A percentile compares a stretch with the other conserved stretches of the same genome.
Evolutionary conservation across 2,888 invertebrate genomes (phyloP).

Genomic region (Alcis repandata): DNA sequence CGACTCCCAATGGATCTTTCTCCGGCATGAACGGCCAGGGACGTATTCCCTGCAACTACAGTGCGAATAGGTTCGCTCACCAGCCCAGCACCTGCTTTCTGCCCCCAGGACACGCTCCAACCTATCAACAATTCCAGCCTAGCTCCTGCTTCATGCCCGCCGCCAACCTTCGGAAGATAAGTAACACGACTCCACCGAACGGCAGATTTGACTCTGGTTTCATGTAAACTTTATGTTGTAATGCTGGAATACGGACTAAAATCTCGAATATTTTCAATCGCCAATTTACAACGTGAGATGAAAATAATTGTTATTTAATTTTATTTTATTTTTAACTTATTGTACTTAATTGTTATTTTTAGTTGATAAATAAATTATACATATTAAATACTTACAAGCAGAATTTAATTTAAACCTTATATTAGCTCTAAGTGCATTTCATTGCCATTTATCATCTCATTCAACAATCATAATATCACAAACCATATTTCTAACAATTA

Average conservation of each 20-base stretch:
- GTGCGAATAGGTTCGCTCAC: slow-evolving; percentile 32
- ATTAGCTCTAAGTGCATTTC: background rate
- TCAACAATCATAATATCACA: too few relatives aligned
- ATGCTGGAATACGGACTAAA: background rate
- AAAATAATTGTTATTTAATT: background rate
- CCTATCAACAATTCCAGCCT: slow-evolving; percentile 53
- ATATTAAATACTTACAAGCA: background rate
- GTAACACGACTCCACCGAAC: slow-evolving; percentile 48
- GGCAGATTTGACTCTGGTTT: slow-evolving; percentile 4
- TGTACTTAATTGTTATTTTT: background rate
- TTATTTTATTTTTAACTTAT: background rate
- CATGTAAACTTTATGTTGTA: background rate
- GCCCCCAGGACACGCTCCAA: slow-evolving; percentile 33
- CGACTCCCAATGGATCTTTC: slow-evolving; percentile 23
- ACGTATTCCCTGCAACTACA: slow-evolving; percentile 38
- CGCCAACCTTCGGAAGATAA: slow-evolving; percentile 57
- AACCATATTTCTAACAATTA: too few relatives aligned
- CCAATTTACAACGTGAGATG: background rate
- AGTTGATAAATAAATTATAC: background rate
- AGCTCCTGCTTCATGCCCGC: slow-evolving; percentile 68
- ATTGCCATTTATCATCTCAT: too few relatives aligned
- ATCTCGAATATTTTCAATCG: slow-evolving; percentile 7
- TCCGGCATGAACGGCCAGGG: slow-evolving; percentile 15
- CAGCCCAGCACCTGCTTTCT: slow-evolving; percentile 29
- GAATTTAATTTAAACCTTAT: background rate